Conservation (phyloP, 23 tunicate genomes). For the Ciona savignyi region DNA sequence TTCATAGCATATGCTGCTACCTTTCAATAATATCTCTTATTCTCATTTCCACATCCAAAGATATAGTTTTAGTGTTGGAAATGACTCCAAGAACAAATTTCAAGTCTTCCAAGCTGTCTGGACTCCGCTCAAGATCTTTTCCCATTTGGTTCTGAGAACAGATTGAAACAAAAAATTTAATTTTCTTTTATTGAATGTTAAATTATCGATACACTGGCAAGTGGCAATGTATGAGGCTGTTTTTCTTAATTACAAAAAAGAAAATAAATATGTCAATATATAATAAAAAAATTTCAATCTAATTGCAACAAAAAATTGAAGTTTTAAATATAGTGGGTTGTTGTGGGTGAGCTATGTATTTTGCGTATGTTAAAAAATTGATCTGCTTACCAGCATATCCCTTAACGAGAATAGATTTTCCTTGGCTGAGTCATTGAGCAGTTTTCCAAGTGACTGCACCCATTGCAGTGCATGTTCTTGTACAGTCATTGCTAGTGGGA, state of each 20-base stretch:
- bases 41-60: conserved; percentile 81
- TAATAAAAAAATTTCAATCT: too few species aligned
- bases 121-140: conserved; percentile 44
- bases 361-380: conserved; percentile 3
- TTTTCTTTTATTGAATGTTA: too few species aligned
- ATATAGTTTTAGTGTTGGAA: conserved; percentile 64
- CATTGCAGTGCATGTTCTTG: conserved; percentile 85
- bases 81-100: conserved; percentile 77
- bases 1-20: too few species aligned
- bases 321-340: not conserved
- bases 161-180: not conserved
- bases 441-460: conserved; percentile 83
- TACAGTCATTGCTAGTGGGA: conserved; percentile 77
- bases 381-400: conserved; percentile 66
- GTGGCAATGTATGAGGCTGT: too few species aligned
- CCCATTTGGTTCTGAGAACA: conserved; percentile 47
- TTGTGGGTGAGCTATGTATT: not conserved
- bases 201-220: too few species aligned
- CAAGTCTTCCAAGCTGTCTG: conserved; percentile 84
- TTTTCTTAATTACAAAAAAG: too few species aligned
- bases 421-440: conserved; percentile 81
- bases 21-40: conserved; percentile 88
- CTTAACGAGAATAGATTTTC: conserved; percentile 52
- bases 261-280: too few species aligned
- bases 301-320: not conserved